phyloP scores from a whole-genome alignment of 2,888 invertebrate genomes.

The Latrodectus hesperus region DNA sequence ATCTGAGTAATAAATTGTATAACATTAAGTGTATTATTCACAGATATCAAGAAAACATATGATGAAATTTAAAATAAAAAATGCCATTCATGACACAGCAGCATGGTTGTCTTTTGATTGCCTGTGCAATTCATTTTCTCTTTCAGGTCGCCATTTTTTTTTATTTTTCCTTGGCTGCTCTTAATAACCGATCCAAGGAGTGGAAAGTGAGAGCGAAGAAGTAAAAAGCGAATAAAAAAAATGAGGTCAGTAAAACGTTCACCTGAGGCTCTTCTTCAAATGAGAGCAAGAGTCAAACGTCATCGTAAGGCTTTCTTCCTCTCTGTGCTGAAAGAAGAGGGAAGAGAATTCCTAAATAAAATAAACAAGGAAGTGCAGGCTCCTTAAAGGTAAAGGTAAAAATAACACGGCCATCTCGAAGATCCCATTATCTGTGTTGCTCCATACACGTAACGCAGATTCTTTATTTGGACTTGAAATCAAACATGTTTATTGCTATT shows the following conservation, averaged over 20 bases:
- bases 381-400: slow-evolving; percentile 20
- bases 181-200: slow-evolving; percentile 20
- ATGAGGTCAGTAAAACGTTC: slow-evolving; percentile 61
- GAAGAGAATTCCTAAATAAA: slow-evolving; percentile 10
- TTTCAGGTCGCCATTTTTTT: not conserved
- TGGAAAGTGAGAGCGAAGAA: slow-evolving; percentile 60
- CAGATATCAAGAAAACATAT: too few species aligned
- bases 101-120: slow-evolving; percentile 19
- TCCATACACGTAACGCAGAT: too few species aligned
- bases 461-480: too few species aligned
- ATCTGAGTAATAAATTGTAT: too few species aligned
- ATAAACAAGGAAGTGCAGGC: slow-evolving; percentile 45
- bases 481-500: too few species aligned
- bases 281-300: slow-evolving; percentile 57
- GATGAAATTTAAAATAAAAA: too few species aligned
- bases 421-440: not conserved
- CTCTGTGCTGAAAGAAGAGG: slow-evolving; percentile 38
- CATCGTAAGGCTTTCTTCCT: slow-evolving; percentile 34
- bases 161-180: not conserved
- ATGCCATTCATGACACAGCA: not conserved
- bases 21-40: too few species aligned
- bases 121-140: not conserved
- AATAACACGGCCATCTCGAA: slow-evolving; percentile 30
- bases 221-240: slow-evolving; percentile 49
- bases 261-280: slow-evolving; percentile 43